These are phyloP conservation scores for Pelmatolapia mariae DNA, from an alignment of 2,113 vertebrate genomes.

Conservation along the genomic window DNA sequence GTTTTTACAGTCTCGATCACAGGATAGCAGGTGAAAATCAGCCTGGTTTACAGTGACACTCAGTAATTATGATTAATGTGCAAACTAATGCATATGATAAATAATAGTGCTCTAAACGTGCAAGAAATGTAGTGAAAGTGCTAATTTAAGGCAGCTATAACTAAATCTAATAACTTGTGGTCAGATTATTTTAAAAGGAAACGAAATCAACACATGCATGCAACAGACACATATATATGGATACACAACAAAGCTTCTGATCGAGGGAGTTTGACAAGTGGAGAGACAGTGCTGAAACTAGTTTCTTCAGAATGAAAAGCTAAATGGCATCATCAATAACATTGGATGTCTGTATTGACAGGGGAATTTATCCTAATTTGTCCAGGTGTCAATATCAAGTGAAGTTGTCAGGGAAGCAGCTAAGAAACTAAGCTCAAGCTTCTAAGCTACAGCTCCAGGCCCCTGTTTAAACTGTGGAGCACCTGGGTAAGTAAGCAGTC, in stretches of 20 bases:
- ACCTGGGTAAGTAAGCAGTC: conserved; percentile 28
- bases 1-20: background rate
- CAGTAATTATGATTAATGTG: background rate
- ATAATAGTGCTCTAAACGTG: background rate
- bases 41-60: background rate
- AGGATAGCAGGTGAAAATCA: background rate
- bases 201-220: background rate
- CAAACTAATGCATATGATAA: background rate
- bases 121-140: background rate
- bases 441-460: background rate
- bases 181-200: background rate
- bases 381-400: conserved; percentile 71
- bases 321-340: conserved; percentile 74
- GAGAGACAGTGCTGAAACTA: background rate
- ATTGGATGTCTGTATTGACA: conserved; percentile 62
- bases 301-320: conserved; percentile 46
- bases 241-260: background rate
- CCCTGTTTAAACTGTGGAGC: background rate
- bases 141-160: background rate
- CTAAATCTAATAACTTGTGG: background rate
- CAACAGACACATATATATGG: background rate
- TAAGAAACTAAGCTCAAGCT: background rate
- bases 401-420: conserved; percentile 40
- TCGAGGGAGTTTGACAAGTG: conserved; percentile 15
- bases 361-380: conserved; percentile 74